A percentile compares a stretch with the other conserved stretches of the same genome.
These are phyloP conservation scores for Porites rus DNA, from an alignment of 92 coral and sea anemone species.

Conservation along the genomic window DNA sequence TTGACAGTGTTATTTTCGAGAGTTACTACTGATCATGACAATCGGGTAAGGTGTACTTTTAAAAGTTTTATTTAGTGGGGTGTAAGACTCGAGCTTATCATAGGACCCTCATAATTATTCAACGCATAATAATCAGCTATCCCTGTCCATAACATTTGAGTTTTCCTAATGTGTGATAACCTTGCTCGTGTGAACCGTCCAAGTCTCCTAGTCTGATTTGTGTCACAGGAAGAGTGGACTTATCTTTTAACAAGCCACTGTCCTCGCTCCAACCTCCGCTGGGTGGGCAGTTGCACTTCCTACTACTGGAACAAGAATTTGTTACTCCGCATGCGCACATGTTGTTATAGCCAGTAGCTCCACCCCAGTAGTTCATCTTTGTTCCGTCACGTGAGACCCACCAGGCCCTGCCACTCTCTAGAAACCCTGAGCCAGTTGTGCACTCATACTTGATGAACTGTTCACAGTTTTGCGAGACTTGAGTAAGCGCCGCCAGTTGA, in stretches of 20 bases:
- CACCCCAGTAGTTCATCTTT: constrained; percentile 68
- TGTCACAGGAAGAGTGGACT: constrained; percentile 40
- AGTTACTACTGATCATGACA: no score
- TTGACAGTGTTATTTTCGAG: no score
- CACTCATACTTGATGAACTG: constrained; percentile 67
- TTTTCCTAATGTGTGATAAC: constrained; percentile 55
- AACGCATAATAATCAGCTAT: background rate
- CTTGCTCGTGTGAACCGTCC: background rate
- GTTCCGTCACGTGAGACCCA: constrained; percentile 76
- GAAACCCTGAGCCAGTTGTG: background rate
- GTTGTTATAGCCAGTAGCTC: constrained; percentile 42
- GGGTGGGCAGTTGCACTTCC: constrained; percentile 62
- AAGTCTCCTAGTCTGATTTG: constrained; percentile 51
- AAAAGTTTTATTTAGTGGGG: no score
- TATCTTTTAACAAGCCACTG: constrained; percentile 56
- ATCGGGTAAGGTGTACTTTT: no score
- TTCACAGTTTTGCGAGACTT: constrained; percentile 53
- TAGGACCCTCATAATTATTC: no score
- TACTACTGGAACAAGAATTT: constrained; percentile 43
- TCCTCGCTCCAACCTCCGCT: constrained; percentile 42
- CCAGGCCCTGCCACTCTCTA: constrained; percentile 40
- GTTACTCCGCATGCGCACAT: constrained; percentile 78
- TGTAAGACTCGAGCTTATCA: no score
- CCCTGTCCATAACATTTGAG: constrained; percentile 52
- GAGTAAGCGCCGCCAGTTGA: constrained; percentile 46